A percentile compares a stretch with the other conserved stretches of the same genome.
Conservation (phyloP, 2,113 vertebrate species). For the Piaya cayana region DNA sequence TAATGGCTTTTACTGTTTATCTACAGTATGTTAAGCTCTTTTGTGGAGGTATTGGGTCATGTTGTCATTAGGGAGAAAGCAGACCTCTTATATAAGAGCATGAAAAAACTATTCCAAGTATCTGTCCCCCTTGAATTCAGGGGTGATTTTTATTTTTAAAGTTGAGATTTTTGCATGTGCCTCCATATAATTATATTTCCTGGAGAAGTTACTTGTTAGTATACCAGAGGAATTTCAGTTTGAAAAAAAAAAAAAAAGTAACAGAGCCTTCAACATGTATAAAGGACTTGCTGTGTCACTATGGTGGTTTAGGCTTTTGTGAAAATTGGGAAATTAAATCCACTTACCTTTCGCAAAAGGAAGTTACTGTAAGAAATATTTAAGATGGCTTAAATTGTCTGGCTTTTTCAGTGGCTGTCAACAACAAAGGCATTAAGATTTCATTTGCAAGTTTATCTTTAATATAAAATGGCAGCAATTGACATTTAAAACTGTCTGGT, state of each 20-base stretch:
- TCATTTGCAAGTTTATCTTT: constrained; percentile 69
- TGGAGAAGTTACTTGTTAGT: background rate
- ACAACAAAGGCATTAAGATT: constrained; percentile 72
- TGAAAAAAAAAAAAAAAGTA: background rate
- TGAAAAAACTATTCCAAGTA: background rate
- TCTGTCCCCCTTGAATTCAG: background rate
- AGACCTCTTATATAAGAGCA: background rate
- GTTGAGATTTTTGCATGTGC: background rate
- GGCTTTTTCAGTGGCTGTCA: constrained; percentile 55
- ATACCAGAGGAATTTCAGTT: background rate
- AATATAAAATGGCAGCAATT: constrained; percentile 72
- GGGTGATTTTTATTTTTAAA: background rate
- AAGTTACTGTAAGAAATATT: constrained; percentile 56
- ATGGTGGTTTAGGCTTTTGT: background rate
- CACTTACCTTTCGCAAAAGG: constrained; percentile 62
- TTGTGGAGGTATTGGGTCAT: background rate
- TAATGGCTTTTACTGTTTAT: background rate
- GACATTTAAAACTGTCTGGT: constrained; percentile 65
- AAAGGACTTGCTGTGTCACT: background rate
- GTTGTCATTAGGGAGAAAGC: background rate
- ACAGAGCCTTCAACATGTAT: background rate
- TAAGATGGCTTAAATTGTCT: constrained; percentile 65
- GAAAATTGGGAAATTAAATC: constrained; percentile 60
- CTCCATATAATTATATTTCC: background rate
- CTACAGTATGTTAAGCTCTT: background rate